Evolutionary conservation across 2,797 vertebrate genomes (phyloP).

Genomic region (Crenichthys baileyi): DNA sequence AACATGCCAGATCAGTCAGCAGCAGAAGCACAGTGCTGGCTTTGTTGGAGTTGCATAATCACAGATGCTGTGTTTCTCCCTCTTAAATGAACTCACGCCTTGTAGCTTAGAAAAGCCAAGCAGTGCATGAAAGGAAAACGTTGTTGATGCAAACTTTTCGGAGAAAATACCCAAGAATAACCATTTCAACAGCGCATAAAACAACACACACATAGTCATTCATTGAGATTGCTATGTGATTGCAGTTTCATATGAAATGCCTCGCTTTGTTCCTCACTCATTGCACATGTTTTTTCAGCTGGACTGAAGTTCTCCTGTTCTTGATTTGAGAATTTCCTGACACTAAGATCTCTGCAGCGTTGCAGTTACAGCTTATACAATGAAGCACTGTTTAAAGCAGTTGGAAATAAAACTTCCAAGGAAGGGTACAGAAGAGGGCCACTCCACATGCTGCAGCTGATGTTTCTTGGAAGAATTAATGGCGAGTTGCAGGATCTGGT

Average conservation of each 20-base stretch:
- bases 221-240: background rate
- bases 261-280: background rate
- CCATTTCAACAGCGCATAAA: background rate
- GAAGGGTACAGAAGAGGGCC: background rate
- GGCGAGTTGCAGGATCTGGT: background rate
- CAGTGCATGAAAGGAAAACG: background rate
- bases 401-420: background rate
- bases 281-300: background rate
- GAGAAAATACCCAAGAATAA: background rate
- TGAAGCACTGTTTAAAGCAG: background rate
- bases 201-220: background rate
- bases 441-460: background rate
- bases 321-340: background rate
- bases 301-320: background rate
- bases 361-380: background rate
- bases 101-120: background rate
- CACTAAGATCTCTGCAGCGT: background rate
- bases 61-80: background rate
- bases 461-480: background rate
- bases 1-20: conserved; percentile 27
- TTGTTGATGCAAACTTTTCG: background rate
- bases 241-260: background rate
- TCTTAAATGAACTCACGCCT: conserved; percentile 4
- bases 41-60: conserved; percentile 29
- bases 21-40: conserved; percentile 19